Conservation (phyloP, 2,888 invertebrate genomes). For the Plagiodera versicolora region DNA sequence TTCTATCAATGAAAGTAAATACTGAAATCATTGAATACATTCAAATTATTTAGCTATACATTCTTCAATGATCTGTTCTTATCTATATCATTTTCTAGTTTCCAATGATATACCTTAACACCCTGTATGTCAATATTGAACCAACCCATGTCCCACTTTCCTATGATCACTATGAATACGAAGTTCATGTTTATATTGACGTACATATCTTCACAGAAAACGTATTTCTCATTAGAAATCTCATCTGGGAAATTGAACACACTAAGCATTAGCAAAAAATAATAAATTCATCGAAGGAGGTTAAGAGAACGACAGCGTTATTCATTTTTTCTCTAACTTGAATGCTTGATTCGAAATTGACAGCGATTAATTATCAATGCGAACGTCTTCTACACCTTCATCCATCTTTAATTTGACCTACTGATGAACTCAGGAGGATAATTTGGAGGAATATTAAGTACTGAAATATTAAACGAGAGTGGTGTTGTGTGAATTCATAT, state of each 20-base stretch:
- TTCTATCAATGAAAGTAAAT: no score
- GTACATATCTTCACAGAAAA: conserved; percentile 2
- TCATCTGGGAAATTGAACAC: conserved; percentile 37
- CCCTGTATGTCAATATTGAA: no score
- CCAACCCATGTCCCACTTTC: not conserved
- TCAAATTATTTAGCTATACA: no score
- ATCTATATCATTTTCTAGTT: no score
- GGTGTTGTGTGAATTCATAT: no score
- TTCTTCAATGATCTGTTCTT: no score
- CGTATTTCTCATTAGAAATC: conserved; percentile 29
- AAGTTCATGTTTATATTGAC: not conserved
- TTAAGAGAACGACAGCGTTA: conserved; percentile 39
- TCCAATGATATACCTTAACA: no score
- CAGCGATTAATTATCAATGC: conserved; percentile 4
- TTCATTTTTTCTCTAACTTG: conserved; percentile 12
- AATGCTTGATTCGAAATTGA: conserved; percentile 19
- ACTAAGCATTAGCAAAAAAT: conserved; percentile 37
- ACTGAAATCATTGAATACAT: no score
- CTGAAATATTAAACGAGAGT: no score
- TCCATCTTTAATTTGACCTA: no score
- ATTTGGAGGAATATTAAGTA: no score
- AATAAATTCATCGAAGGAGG: conserved; percentile 36
- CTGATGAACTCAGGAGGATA: no score
- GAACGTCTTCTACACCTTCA: not conserved
- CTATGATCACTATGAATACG: not conserved